A percentile compares a stretch with the other conserved stretches of the same genome.
Evolutionary conservation across 2,113 vertebrate species (phyloP).

Genomic region (Gymnocephalus cernua): DNA sequence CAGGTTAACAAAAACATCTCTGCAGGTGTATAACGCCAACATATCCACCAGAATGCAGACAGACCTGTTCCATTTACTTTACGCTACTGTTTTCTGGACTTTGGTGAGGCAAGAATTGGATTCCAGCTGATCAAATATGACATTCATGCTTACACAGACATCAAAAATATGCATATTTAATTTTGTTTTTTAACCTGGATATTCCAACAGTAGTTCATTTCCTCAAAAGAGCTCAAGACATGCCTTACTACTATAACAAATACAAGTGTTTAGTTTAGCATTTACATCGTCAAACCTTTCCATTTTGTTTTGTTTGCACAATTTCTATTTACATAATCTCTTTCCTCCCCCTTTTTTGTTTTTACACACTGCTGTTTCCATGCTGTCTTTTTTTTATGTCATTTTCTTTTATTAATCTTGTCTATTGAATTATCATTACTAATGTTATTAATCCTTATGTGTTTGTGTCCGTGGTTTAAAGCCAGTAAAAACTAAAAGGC

Average conservation of each 20-base stretch:
- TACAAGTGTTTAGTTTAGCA: background rate
- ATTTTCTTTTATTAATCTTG: constrained; percentile 1
- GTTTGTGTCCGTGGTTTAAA: constrained; percentile 7
- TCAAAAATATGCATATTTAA: background rate
- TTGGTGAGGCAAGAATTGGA: background rate
- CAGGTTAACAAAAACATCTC: constrained; percentile 12
- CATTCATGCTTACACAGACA: background rate
- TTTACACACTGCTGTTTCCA: background rate
- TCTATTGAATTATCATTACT: constrained; percentile 21
- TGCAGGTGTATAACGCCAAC: constrained; percentile 7
- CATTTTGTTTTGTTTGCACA: background rate
- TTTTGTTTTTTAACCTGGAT: background rate
- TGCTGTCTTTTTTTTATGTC: constrained; percentile 4
- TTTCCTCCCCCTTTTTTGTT: background rate
- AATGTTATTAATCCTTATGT: background rate
- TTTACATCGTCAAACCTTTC: background rate
- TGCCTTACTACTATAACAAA: background rate
- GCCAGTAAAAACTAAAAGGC: constrained; percentile 30
- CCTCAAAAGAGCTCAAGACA: background rate
- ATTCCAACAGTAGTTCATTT: background rate
- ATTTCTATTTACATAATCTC: background rate
- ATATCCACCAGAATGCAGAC: background rate
- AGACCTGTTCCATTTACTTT: background rate
- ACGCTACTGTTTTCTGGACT: background rate
- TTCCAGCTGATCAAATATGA: background rate